These are phyloP conservation scores for Malacoraja senta DNA, from an alignment of 2,797 vertebrate genomes.

Conservation along the genomic window DNA sequence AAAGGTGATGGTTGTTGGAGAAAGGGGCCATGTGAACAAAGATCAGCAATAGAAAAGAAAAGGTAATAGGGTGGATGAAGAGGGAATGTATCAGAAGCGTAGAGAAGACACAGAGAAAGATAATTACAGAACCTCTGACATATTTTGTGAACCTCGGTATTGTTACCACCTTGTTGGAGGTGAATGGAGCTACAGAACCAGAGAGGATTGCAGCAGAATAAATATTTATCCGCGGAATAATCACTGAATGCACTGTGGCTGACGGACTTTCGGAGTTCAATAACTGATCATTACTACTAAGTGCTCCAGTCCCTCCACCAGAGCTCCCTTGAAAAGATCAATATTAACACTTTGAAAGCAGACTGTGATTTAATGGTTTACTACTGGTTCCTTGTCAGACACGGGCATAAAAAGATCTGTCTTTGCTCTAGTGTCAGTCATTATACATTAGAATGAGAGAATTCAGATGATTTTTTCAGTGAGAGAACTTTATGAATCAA, in stretches of 20 bases:
- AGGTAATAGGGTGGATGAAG: not conserved
- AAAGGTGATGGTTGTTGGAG: not conserved
- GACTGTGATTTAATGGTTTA: not conserved
- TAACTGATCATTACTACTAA: constrained; percentile 1
- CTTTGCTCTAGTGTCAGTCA: too few relatives aligned
- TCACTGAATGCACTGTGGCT: not conserved
- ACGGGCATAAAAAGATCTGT: not conserved
- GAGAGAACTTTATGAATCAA: not conserved
- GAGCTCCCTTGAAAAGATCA: not conserved
- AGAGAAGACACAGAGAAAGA: not conserved
- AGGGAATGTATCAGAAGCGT: not conserved
- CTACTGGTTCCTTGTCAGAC: not conserved
- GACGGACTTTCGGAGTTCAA: not conserved
- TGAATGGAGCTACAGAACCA: too few relatives aligned
- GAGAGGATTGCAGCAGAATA: not conserved
- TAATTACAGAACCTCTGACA: not conserved
- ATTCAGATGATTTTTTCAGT: not conserved
- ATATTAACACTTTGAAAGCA: constrained; percentile 6
- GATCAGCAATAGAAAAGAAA: not conserved
- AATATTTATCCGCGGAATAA: not conserved
- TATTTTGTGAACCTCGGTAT: not conserved
- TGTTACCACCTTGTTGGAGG: not conserved
- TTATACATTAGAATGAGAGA: not conserved
- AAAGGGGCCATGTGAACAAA: not conserved
- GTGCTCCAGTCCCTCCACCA: not conserved